These are phyloP conservation scores for Calidris pugnax DNA, from an alignment of 2,113 vertebrate genomes.

Conservation along the genomic window DNA sequence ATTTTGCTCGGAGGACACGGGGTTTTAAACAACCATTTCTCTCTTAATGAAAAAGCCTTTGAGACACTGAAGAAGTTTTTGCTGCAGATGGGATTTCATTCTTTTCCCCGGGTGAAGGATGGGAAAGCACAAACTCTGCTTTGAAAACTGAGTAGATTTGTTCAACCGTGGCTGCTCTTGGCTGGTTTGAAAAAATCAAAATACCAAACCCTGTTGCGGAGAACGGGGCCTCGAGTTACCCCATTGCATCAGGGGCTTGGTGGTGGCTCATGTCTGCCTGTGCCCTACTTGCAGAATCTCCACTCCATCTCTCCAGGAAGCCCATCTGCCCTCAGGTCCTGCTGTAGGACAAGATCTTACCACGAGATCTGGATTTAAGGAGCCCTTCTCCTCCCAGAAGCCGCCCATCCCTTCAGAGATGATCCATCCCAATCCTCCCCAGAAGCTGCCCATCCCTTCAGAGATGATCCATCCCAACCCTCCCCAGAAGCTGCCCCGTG, in stretches of 20 bases:
- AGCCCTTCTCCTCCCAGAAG: background rate
- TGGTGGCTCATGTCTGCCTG: background rate
- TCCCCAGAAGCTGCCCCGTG: background rate
- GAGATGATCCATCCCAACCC: background rate
- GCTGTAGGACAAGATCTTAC: background rate
- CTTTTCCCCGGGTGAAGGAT: background rate
- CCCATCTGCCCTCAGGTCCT: background rate
- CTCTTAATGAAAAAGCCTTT: background rate
- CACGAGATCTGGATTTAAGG: background rate
- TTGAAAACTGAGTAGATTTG: background rate
- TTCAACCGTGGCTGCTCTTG: background rate
- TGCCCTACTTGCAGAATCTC: background rate
- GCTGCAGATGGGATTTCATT: background rate
- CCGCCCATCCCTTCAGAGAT: background rate
- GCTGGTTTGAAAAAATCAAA: background rate
- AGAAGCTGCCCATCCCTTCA: background rate
- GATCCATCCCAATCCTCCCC: background rate
- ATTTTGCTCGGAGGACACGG: background rate
- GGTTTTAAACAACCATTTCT: background rate
- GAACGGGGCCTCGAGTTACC: rapidly evolving
- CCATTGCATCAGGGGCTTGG: rapidly evolving
- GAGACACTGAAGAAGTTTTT: background rate
- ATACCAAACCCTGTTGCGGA: background rate
- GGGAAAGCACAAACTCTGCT: background rate
- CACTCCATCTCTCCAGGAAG: rapidly evolving